Evolutionary conservation across 2,797 vertebrate genomes (phyloP), one percentile per base, ranked within the genome.

Genomic region (Anguilla anguilla): DNA sequence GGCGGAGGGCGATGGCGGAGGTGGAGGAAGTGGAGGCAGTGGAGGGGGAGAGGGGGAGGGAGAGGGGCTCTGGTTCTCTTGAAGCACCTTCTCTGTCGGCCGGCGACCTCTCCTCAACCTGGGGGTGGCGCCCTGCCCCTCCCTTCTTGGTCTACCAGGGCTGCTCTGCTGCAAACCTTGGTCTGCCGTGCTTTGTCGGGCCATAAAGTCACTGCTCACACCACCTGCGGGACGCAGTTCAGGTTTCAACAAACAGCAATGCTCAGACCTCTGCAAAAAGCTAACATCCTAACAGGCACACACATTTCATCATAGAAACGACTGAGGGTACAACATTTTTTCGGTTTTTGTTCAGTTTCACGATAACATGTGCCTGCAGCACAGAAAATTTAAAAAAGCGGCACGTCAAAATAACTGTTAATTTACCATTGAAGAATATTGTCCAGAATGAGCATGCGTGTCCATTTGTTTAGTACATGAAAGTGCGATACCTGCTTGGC

Each of bases 31-130:
- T 1, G 72, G 79, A 39, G 17, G 11, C 0, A 15, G 15, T 22
- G 57, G 57, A 59, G 57, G 0, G 46, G 17, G 46, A 49, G 13
- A 22, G 6, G 17, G 46, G 28, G 13, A 22, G 6, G 31, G 13
- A 46, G 53, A 15, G 35, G n/a, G 19, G 53, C 96, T 95, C 96
- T 96, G 95, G 95, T 97, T 92, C 94, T 96, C 94, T 87, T 97
- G 91, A 93, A 96, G 94, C 94, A 96, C 94, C 88, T 98, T 98
- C 64, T 96, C 95, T 0, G 96, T 93, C 85, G 94, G 95, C 91
- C 91, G 96, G 61, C 94, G 96, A 55, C 94, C 97, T 95, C 93
- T 96, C 92, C 94, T 96, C 91, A 92, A 95, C 90, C 94, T 95
- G 0, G 94, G 93, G 86, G 92, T 91, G 90, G 90, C 11, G 6